phyloP scores from a whole-genome alignment of 2,113 vertebrate species.

The Scartelaos histophorus region DNA sequence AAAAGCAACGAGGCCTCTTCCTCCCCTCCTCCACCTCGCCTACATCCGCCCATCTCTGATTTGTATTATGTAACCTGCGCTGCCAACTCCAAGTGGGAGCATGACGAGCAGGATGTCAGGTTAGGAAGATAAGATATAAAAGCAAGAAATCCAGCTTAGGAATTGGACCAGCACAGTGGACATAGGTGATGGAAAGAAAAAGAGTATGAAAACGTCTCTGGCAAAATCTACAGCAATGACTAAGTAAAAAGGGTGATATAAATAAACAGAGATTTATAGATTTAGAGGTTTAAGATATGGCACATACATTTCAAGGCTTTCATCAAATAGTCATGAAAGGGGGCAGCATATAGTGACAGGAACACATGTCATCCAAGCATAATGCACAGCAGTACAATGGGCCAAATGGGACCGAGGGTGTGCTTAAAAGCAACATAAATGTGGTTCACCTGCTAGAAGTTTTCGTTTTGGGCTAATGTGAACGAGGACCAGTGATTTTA shows the following conservation, averaged over 20 bases:
- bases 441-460: neutral
- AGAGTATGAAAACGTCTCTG: neutral
- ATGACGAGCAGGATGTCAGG: constrained; percentile 16
- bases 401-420: constrained; percentile 21
- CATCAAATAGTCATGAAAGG: constrained; percentile 44
- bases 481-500: neutral
- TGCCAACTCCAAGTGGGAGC: constrained; percentile 29
- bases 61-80: constrained; percentile 53
- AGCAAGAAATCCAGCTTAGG: constrained; percentile 18
- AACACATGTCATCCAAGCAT: constrained; percentile 36
- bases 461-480: neutral
- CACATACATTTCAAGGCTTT: neutral
- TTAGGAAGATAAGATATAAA: constrained; percentile 32
- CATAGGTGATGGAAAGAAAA: constrained; percentile 12
- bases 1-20: constrained; percentile 26
- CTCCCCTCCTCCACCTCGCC: constrained; percentile 25
- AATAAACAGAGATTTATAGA: neutral
- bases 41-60: constrained; percentile 42
- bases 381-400: constrained; percentile 31
- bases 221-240: neutral
- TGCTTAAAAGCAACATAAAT: neutral
- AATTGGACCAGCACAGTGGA: constrained; percentile 23
- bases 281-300: too few species aligned
- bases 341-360: constrained; percentile 32
- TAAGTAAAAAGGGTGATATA: neutral